These are phyloP conservation scores for Kryptolebias ocellatus DNA, from an alignment of 2,797 vertebrate species.

Conservation along the genomic window DNA sequence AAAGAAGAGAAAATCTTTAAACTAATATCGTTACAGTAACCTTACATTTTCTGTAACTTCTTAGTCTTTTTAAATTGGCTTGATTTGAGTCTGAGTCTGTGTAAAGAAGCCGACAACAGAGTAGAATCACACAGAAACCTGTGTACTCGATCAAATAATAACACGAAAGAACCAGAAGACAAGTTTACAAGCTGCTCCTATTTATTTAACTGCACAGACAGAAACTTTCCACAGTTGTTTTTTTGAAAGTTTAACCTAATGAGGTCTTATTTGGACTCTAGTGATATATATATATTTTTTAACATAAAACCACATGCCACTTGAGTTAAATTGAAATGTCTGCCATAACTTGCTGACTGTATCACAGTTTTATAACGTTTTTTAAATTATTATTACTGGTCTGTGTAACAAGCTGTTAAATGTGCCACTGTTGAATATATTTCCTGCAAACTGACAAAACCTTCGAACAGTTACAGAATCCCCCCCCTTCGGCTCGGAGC, in stretches of 20 bases:
- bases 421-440: slow-evolving; percentile 29
- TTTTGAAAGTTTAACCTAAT: background rate
- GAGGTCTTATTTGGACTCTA: slow-evolving; percentile 12
- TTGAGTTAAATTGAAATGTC: slow-evolving; percentile 3
- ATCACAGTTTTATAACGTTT: slow-evolving; percentile 24
- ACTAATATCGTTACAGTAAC: background rate
- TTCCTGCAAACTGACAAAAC: slow-evolving; percentile 23
- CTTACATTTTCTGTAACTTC: too few species aligned
- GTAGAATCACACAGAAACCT: slow-evolving; percentile 9
- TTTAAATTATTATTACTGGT: slow-evolving; percentile 7
- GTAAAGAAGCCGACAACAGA: background rate
- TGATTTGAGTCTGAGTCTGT: slow-evolving; percentile 8
- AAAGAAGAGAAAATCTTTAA: slow-evolving; percentile 1
- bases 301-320: slow-evolving; percentile 29
- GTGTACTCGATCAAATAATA: slow-evolving; percentile 27
- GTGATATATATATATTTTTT: slow-evolving; percentile 19
- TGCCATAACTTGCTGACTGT: slow-evolving; percentile 2
- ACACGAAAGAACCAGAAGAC: slow-evolving; percentile 3
- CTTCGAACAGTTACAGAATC: slow-evolving; percentile 11
- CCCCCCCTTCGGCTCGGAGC: slow-evolving; percentile 24
- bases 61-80: background rate
- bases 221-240: slow-evolving; percentile 19
- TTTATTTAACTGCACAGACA: slow-evolving; percentile 5
- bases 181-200: slow-evolving; percentile 30
- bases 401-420: slow-evolving; percentile 2